Conservation (phyloP, 2,797 vertebrate genomes). For the Oophaga sylvatica region DNA sequence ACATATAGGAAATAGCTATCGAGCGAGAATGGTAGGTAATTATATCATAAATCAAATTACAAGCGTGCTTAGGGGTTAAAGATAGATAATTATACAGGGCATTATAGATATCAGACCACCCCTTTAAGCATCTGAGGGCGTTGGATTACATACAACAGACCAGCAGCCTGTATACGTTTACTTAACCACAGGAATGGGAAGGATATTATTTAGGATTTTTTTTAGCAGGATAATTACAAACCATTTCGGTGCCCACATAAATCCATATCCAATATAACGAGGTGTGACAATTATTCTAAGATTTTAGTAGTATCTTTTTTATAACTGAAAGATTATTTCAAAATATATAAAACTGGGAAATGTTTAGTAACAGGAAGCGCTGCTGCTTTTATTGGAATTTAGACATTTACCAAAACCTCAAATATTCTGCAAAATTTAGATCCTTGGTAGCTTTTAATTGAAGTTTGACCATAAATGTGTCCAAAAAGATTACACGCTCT, state of each 20-base stretch:
- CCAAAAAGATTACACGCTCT: not conserved
- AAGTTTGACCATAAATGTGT: slow-evolving; percentile 25
- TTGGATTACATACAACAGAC: too few species aligned
- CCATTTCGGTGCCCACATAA: not conserved
- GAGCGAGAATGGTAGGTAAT: too few species aligned
- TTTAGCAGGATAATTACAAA: not conserved
- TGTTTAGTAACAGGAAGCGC: not conserved
- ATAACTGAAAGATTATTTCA: not conserved
- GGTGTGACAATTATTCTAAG: not conserved
- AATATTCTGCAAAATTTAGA: not conserved
- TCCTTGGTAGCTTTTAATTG: not conserved
- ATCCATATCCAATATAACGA: not conserved
- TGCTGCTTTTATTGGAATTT: not conserved
- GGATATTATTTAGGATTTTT: not conserved
- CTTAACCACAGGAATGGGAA: not conserved
- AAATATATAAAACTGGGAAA: not conserved
- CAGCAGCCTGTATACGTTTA: too few species aligned
- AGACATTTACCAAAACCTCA: slow-evolving; percentile 9
- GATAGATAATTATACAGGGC: too few species aligned
- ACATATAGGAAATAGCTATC: too few species aligned
- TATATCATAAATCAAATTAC: too few species aligned
- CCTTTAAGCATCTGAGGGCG: too few species aligned
- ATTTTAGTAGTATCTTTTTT: not conserved
- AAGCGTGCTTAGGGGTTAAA: too few species aligned
- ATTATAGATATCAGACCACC: too few species aligned